These are phyloP conservation scores for Myanophis thanlyinensis DNA, from an alignment of 2,113 vertebrate genomes.

Conservation along the genomic window DNA sequence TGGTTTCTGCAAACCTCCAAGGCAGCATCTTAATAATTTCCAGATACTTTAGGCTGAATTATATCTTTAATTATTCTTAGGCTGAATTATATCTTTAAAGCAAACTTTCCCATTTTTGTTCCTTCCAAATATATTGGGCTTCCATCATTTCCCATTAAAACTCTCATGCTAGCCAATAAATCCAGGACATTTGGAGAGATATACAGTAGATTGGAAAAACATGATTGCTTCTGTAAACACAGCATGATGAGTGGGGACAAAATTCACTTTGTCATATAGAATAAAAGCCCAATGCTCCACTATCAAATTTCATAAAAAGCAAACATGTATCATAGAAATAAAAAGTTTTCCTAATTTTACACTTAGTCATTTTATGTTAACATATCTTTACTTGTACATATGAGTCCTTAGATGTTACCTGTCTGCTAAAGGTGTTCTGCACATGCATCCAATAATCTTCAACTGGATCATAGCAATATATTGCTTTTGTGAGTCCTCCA, in stretches of 20 bases:
- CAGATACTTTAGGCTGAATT: not conserved
- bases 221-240: not conserved
- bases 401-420: constrained; percentile 71
- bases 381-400: not conserved
- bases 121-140: not conserved
- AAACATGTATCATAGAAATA: not conserved
- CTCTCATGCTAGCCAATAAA: not conserved
- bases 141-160: not conserved
- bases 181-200: not conserved
- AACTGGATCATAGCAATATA: constrained; percentile 95
- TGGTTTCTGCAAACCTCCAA: not conserved
- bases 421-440: constrained; percentile 93
- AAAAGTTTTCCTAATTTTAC: not conserved
- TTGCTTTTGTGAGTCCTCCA: constrained; percentile 94
- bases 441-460: constrained; percentile 99
- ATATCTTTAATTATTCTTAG: not conserved
- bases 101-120: not conserved
- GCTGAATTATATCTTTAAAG: not conserved
- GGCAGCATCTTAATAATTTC: constrained; percentile 11
- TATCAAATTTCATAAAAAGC: not conserved
- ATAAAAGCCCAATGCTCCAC: not conserved
- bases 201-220: not conserved
- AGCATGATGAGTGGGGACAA: not conserved
- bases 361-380: not conserved
- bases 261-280: not conserved